These are phyloP conservation scores for Palaemon carinicauda DNA, from an alignment of 1,140 invertebrate species.

Conservation along the genomic window DNA sequence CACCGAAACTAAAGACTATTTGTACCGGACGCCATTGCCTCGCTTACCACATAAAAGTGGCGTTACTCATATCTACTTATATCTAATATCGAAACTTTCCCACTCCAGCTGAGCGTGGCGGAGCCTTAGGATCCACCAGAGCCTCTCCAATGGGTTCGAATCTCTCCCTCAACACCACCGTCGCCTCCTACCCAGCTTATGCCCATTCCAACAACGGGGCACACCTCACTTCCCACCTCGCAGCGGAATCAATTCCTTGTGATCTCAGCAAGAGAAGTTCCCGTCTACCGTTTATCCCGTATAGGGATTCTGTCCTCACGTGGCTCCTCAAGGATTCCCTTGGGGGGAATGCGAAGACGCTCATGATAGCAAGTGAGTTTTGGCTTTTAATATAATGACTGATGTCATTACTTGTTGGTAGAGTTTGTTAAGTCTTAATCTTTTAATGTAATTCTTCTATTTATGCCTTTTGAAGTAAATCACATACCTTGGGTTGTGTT, in stretches of 20 bases:
- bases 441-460: no score
- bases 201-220: not conserved
- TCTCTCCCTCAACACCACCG: not conserved
- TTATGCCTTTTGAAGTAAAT: no score
- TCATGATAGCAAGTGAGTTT: constrained; percentile 82
- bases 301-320: constrained; percentile 88
- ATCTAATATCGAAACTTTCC: not conserved
- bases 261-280: constrained; percentile 11
- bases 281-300: constrained; percentile 77
- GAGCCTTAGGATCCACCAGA: not conserved
- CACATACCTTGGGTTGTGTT: no score
- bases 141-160: constrained; percentile 8
- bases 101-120: constrained; percentile 8
- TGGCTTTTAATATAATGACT: not conserved
- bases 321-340: constrained; percentile 91
- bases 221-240: not conserved
- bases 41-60: no score
- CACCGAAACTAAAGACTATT: no score
- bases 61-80: no score
- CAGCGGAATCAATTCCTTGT: not conserved
- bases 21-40: no score
- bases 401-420: not conserved
- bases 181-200: not conserved
- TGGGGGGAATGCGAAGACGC: constrained; percentile 92
- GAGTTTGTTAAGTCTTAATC: no score